Conservation (phyloP, 1,140 invertebrate genomes). For the Philotrypesis tridentata region DNA sequence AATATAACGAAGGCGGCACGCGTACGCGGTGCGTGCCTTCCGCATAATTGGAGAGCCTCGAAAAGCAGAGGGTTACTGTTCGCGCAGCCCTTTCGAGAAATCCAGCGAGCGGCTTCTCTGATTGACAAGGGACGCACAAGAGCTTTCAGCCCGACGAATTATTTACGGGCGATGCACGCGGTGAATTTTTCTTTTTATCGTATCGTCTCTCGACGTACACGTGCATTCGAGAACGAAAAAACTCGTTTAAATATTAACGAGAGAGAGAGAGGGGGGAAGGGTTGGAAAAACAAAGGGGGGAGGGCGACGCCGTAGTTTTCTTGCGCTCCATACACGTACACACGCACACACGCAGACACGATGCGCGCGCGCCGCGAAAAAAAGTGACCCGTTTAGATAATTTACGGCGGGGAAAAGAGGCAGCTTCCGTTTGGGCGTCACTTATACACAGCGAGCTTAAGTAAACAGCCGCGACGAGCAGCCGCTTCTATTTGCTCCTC, state of each 20-base stretch:
- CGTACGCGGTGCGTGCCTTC: not conserved
- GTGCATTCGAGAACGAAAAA: not conserved
- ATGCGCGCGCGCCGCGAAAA: too few relatives aligned
- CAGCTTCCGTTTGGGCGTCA: not conserved
- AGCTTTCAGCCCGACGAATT: too few relatives aligned
- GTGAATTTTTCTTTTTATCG: not conserved
- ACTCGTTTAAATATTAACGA: not conserved
- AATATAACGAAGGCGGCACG: not conserved
- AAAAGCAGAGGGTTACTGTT: not conserved
- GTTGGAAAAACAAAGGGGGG: too few relatives aligned
- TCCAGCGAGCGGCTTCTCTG: not conserved
- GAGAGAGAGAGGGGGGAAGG: too few relatives aligned
- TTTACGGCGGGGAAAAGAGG: too few relatives aligned
- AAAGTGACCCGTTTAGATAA: not conserved
- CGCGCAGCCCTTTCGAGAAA: not conserved
- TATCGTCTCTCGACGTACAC: too few relatives aligned
- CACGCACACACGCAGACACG: too few relatives aligned
- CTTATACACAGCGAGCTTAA: not conserved
- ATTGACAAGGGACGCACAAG: not conserved
- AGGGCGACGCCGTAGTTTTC: not conserved
- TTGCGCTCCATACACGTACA: too few relatives aligned
- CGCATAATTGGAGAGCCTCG: not conserved
- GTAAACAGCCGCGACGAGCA: not conserved
- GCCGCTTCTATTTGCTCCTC: not conserved
- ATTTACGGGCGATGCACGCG: too few relatives aligned